phyloP scores from a whole-genome alignment of 2,888 invertebrate genomes.

The Brachyopa scutellaris region DNA sequence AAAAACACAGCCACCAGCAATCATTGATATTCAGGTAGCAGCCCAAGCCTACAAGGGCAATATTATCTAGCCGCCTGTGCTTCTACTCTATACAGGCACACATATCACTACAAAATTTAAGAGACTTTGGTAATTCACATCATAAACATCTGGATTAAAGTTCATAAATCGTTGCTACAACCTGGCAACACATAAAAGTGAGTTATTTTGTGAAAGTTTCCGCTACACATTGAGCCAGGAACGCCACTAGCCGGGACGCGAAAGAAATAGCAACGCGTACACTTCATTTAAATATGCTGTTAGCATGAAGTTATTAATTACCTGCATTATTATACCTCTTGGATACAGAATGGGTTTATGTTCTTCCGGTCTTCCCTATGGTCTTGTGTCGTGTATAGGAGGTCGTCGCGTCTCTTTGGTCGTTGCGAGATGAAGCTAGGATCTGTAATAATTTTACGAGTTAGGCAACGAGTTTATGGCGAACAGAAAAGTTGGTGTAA shows the following conservation, averaged over 20 bases:
- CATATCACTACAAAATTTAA: background rate
- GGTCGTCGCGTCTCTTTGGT: background rate
- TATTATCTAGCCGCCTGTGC: background rate
- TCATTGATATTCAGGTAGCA: too few species aligned
- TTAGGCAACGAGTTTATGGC: background rate
- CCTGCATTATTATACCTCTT: slow-evolving; percentile 31
- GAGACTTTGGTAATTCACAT: slow-evolving; percentile 36
- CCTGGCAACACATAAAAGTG: slow-evolving; percentile 44
- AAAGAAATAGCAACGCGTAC: slow-evolving; percentile 15
- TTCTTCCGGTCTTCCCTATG: background rate
- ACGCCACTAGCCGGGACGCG: background rate
- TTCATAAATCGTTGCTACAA: slow-evolving; percentile 45
- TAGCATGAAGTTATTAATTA: slow-evolving; percentile 47
- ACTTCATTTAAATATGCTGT: slow-evolving; percentile 58
- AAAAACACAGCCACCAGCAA: too few species aligned
- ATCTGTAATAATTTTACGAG: slow-evolving; percentile 17
- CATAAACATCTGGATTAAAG: slow-evolving; percentile 66
- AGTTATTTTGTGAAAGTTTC: slow-evolving; percentile 42
- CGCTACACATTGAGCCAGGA: background rate
- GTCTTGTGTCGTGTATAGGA: background rate
- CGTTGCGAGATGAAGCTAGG: slow-evolving; percentile 15
- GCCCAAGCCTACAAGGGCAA: slow-evolving; percentile 14
- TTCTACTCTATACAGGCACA: background rate
- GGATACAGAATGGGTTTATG: slow-evolving; percentile 11
- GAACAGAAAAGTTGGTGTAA: background rate